Base-by-base conservation (phyloP, 2,888 invertebrate species). In the Geotrupes spiniger region DNA sequence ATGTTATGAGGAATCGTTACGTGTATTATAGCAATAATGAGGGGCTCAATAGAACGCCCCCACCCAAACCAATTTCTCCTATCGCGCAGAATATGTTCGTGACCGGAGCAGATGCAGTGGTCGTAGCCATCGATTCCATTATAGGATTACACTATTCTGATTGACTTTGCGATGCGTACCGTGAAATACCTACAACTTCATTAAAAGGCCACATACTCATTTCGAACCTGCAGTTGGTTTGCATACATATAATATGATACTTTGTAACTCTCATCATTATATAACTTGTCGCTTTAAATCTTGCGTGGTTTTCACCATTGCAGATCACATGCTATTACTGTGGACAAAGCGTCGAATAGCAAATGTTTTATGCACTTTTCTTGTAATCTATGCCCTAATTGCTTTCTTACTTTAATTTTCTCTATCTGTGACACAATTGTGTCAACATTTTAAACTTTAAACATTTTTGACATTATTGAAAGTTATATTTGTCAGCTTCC, bases 151-250 rank as follows among this genome's bases (percentile, higher is more conserved):
- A 33, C 11, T 10, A 33, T 33, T 33, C 33, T 8, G 33, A 33
- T 33, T 33, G 33, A 33, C 33, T 33, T 33, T 33, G 33, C 33
- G 33, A 33, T 33, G 33, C 14, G 33, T 33, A 33, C 33, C 33
- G 15, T 14, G 33, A 14, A 33, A 33, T 33, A 14, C 33, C 33
- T 10, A 33, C 33, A 33, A 33, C 33, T 33, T 33, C 33, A 33
- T 33, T 33, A 33, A 33, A 33, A 33, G 8, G 8, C 4, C 14
- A 33, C 15, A 15, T 14, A 9, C 10, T 33, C 33, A 9, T 15
- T 15, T 8, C 29, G 12, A 29, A 11, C 12, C 9, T 33, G 15
- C 12, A 14, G 12, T 33, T 33, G 33, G 14, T 33, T 33, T 33
- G 33, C 14, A 33, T 14, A n/a, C n/a, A n/a, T n/a, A n/a, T n/a